These are phyloP conservation scores for Schizotus pectinicornis DNA, from an alignment of 2,888 invertebrate species.

Conservation along the genomic window DNA sequence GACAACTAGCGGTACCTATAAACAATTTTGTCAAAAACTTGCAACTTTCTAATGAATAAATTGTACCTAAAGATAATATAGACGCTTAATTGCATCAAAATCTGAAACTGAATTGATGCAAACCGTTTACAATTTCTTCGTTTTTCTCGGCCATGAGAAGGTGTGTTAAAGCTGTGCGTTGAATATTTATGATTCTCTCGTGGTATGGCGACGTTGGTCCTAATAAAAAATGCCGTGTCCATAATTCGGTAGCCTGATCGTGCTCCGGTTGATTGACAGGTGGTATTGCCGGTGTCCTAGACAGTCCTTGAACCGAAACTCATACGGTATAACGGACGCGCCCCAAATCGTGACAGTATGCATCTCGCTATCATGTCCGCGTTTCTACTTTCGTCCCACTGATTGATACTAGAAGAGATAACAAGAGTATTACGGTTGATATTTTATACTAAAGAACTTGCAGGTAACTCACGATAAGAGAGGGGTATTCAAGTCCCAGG, in stretches of 20 bases:
- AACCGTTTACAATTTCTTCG: too few relatives aligned
- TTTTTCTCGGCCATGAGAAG: too few relatives aligned
- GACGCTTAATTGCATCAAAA: too few relatives aligned
- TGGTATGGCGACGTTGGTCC: too few relatives aligned
- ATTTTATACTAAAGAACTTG: constrained; percentile 9
- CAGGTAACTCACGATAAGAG: constrained; percentile 26
- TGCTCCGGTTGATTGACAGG: constrained; percentile 25
- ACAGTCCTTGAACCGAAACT: constrained; percentile 23
- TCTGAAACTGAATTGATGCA: too few relatives aligned
- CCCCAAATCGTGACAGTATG: constrained; percentile 19
- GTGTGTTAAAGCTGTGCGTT: too few relatives aligned
- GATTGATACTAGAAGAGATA: neutral
- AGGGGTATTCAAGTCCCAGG: constrained; percentile 44
- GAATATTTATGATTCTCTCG: too few relatives aligned
- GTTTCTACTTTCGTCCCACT: too few relatives aligned
- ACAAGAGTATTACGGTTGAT: constrained; percentile 11
- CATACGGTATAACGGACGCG: constrained; percentile 5
- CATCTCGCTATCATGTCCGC: neutral
- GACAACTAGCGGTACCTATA: too few relatives aligned
- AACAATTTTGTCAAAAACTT: too few relatives aligned
- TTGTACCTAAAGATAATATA: too few relatives aligned
- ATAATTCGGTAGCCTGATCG: constrained; percentile 29
- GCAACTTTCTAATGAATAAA: too few relatives aligned
- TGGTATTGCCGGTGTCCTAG: constrained; percentile 18
- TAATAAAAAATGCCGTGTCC: constrained; percentile 34